Evolutionary conservation across 2,113 vertebrate genomes (phyloP), one percentile per base, ranked within the genome.

Genomic region (Myotis brandtii): DNA sequence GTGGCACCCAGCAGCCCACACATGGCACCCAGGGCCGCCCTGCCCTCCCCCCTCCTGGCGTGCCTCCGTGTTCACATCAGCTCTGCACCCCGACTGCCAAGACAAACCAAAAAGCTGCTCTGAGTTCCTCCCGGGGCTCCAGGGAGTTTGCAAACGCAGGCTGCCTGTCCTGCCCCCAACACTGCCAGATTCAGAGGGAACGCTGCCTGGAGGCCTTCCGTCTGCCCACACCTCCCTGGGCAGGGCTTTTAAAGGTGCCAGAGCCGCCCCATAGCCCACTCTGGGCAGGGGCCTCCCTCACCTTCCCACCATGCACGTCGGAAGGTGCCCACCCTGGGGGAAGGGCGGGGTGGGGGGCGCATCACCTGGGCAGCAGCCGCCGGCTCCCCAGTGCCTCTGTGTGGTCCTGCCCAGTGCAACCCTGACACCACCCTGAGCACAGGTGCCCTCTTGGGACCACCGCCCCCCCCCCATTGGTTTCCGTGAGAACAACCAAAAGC

Each of bases 401-500:
- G 4, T 37, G 73, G 72, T n/a, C 82, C 80, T 79, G 37, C 40
- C 48, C 12, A 5, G 86, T 0, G 93, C 59, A 11, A 34, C 72
- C 80, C 91, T 27, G 30, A 37, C 73, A 5, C 70, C 84, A 12
- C 86, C 88, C 66, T 4, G 69, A 92, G 84, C 96, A 93, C 94
- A 95, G 91, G 69, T 89, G 85, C 67, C 81, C 92, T 17, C 93
- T 34, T 11, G 77, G 91, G 92, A 88, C 48, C 56, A 37, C 59
- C n/a, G 7, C 43, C 43, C 12, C 43, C 18, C 34, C 48, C 43
- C 84, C 93, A 40, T 87, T 62, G 50, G 86, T 97, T 94, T 94
- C 93, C 18, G 16, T 94, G 30, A 62, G 70, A 96, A 93, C 13
- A 96, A 97, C 96, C 97, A 92, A 97, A 97, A 97, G 94, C 95